Evolutionary conservation across 2,113 vertebrate species (phyloP).

Genomic region (Leucosticte australis): DNA sequence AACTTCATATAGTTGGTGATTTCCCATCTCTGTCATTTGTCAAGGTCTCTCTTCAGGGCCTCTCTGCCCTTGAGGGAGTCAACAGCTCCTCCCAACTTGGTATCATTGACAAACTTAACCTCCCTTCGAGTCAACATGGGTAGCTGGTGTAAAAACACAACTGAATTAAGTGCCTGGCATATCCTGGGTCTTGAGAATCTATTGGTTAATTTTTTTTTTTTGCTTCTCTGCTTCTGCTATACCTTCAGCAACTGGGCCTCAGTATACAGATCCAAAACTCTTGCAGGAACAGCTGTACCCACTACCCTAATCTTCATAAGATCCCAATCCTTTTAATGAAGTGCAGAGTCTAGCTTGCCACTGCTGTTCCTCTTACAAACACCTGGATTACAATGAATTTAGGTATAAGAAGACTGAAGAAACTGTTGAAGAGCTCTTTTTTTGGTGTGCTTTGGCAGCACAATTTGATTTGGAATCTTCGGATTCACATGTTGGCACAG

Average conservation of each 20-base stretch:
- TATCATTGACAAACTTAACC: neutral
- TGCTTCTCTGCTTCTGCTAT: neutral
- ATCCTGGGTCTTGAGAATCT: neutral
- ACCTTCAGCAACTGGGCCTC: neutral
- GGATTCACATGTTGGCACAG: neutral
- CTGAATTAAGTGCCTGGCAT: neutral
- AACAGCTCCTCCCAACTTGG: neutral
- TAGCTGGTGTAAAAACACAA: neutral
- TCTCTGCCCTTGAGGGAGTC: neutral
- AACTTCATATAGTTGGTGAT: neutral
- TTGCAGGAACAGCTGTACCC: accelerated
- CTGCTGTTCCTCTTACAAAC: neutral
- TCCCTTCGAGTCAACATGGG: accelerated
- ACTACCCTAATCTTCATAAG: neutral
- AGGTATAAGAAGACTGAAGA: neutral
- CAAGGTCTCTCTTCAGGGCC: neutral
- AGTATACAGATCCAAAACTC: neutral
- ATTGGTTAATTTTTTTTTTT: neutral
- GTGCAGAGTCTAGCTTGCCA: neutral
- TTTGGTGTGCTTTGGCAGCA: neutral
- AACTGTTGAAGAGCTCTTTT: neutral
- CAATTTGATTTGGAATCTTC: neutral
- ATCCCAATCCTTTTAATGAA: neutral
- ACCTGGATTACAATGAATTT: neutral
- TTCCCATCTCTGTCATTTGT: neutral